These are phyloP conservation scores for Anthoscopus minutus DNA, from an alignment of 2,113 vertebrate genomes.

Conservation along the genomic window DNA sequence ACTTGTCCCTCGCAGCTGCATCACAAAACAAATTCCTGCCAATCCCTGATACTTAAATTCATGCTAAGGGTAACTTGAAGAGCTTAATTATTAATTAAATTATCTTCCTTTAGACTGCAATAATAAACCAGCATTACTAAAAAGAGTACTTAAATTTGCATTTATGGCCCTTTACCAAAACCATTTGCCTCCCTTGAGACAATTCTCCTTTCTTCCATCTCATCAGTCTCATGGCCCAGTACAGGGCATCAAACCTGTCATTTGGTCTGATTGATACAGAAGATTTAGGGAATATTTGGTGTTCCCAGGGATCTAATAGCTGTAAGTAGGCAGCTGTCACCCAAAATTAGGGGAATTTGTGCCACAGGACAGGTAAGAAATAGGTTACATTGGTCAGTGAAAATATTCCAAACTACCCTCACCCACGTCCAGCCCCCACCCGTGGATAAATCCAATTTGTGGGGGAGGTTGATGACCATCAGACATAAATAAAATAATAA, in stretches of 20 bases:
- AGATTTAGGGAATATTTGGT: neutral
- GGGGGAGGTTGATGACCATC: fast-evolving
- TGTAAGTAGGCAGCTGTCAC: neutral
- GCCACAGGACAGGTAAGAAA: neutral
- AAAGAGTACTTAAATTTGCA: neutral
- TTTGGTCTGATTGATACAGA: neutral
- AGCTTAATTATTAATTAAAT: neutral
- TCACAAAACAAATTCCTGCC: neutral
- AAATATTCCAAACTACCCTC: neutral
- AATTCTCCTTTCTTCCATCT: neutral
- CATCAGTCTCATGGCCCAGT: neutral
- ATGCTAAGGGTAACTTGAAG: neutral
- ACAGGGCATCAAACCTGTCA: neutral
- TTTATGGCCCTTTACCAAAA: neutral
- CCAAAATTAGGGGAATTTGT: neutral
- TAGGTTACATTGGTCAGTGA: neutral
- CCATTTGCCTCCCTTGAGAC: neutral
- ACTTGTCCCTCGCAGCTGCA: fast-evolving
- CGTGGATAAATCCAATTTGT: neutral
- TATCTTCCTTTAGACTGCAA: conserved; percentile 3
- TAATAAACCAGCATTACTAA: neutral
- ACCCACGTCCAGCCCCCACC: neutral
- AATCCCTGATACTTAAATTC: neutral
- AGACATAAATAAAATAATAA: neutral
- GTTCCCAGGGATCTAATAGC: neutral